Conservation (phyloP, 2,113 vertebrate genomes). For the Macroglossus sobrinus region DNA sequence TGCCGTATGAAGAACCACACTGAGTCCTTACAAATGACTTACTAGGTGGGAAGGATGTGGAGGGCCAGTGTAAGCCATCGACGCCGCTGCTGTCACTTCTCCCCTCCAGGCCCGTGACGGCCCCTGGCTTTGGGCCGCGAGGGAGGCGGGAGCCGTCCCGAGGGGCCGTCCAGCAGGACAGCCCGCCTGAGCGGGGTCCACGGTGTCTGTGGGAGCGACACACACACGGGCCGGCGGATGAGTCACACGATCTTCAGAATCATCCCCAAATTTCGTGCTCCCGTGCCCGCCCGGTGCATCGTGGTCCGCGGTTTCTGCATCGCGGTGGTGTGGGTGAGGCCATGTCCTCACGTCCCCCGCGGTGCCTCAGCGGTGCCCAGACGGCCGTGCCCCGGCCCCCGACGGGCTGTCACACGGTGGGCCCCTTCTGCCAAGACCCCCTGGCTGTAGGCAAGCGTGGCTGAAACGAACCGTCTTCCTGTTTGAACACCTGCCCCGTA, state of each 20-base stretch:
- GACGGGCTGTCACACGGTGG: rapidly evolving
- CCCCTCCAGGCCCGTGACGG: rapidly evolving
- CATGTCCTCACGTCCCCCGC: rapidly evolving
- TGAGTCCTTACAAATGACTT: background rate
- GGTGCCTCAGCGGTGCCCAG: background rate
- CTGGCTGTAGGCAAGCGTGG: background rate
- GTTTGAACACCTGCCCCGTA: background rate
- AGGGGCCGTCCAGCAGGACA: no score
- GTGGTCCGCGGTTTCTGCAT: background rate
- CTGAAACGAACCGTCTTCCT: background rate
- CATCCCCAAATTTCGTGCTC: background rate
- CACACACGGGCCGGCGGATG: rapidly evolving
- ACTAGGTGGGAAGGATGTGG: background rate
- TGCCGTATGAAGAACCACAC: background rate
- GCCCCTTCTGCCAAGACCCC: background rate
- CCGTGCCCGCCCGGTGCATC: rapidly evolving
- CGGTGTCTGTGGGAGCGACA: background rate
- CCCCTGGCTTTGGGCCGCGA: rapidly evolving
- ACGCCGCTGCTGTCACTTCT: rapidly evolving
- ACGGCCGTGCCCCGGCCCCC: background rate
- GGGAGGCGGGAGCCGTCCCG: no score
- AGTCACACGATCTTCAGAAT: background rate
- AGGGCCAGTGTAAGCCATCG: background rate
- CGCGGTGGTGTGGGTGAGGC: rapidly evolving
- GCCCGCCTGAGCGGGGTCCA: background rate